Evolutionary conservation across 2,113 vertebrate genomes (phyloP).

Genomic region (Daboia siamensis): DNA sequence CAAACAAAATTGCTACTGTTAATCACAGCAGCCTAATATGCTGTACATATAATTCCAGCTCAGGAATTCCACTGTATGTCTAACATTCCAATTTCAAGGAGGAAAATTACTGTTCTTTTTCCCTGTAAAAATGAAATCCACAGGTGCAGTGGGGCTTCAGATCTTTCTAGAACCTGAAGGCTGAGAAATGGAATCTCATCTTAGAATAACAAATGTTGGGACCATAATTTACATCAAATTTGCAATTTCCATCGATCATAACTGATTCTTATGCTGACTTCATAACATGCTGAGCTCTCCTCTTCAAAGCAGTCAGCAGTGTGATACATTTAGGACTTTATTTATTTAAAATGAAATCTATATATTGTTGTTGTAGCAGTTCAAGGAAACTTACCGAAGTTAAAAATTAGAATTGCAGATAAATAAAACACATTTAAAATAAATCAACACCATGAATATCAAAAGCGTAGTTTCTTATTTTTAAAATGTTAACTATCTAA

Average conservation of each 20-base stretch:
- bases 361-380: not conserved
- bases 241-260: not conserved
- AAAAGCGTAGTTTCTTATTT: not conserved
- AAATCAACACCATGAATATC: not conserved
- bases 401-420: not conserved
- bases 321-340: not conserved
- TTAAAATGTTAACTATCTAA: not conserved
- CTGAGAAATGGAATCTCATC: not conserved
- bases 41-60: conserved; percentile 44
- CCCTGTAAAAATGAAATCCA: conserved; percentile 19
- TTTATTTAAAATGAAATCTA: not conserved
- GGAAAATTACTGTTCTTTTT: conserved; percentile 26
- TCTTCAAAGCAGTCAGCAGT: not conserved
- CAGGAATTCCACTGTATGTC: conserved; percentile 38
- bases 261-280: not conserved
- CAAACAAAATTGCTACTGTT: conserved; percentile 41
- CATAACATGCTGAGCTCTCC: not conserved
- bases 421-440: not conserved
- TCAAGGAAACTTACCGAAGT: not conserved
- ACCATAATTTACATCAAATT: not conserved
- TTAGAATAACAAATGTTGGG: not conserved
- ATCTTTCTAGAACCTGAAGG: conserved; percentile 6
- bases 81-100: conserved; percentile 50
- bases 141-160: not conserved
- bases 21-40: conserved; percentile 50